phyloP scores from a whole-genome alignment of 2,888 invertebrate species.

The Scaptomyza cyrtandrae region DNA sequence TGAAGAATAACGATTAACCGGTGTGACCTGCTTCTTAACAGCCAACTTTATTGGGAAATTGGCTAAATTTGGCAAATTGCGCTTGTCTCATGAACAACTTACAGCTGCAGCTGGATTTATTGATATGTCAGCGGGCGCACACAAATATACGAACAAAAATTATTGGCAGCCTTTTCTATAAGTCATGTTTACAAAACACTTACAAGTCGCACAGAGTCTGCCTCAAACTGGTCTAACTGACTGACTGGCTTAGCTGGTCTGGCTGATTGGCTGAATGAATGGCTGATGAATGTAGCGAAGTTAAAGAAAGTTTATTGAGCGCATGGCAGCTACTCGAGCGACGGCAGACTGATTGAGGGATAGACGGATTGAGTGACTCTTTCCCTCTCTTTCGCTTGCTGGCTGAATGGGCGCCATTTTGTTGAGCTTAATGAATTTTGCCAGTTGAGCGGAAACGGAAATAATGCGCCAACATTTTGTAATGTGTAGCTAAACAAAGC shows the following conservation, averaged over 20 bases:
- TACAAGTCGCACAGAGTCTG: conserved; percentile 48
- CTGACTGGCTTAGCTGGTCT: conserved; percentile 6
- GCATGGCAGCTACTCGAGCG: conserved; percentile 50
- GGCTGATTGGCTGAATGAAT: conserved; percentile 48
- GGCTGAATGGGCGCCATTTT: conserved; percentile 50
- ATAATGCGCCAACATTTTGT: conserved; percentile 65
- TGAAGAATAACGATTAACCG: conserved; percentile 9
- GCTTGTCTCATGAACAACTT: conserved; percentile 55
- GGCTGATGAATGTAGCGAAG: conserved; percentile 58
- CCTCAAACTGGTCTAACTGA: conserved; percentile 9
- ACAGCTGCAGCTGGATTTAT: conserved; percentile 30
- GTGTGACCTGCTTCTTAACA: conserved; percentile 19
- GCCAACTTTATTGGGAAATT: conserved; percentile 36
- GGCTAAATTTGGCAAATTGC: conserved; percentile 13
- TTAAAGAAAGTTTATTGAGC: conserved; percentile 75
- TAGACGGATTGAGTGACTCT: conserved; percentile 37
- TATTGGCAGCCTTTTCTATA: conserved; percentile 63
- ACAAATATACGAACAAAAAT: conserved; percentile 37
- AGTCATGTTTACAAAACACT: conserved; percentile 76
- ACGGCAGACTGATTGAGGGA: conserved; percentile 28
- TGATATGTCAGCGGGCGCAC: conserved; percentile 30
- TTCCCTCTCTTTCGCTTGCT: conserved; percentile 13
- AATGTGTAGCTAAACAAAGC: conserved; percentile 46
- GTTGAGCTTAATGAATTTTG: conserved; percentile 75
- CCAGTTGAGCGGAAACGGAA: conserved; percentile 78